phyloP scores from a whole-genome alignment of 2,113 vertebrate genomes.

The Lethenteron camtschaticum region DNA sequence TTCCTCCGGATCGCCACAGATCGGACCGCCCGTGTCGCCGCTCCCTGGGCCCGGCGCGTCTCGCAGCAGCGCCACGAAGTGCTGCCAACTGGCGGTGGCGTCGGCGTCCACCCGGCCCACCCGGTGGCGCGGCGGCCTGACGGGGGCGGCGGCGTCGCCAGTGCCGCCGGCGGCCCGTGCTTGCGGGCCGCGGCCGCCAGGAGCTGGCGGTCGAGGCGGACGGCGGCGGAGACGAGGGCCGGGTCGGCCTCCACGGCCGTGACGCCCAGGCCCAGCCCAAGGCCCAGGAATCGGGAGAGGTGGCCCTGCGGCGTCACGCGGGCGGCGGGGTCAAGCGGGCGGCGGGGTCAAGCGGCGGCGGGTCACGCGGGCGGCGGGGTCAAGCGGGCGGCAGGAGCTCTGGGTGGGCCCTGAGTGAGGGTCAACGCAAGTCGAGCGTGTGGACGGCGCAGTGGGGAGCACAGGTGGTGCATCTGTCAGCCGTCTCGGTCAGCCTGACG shows the following conservation, averaged over 20 bases:
- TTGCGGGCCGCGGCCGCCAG: neutral
- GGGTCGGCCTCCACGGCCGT: slow-evolving; percentile 47
- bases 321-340: too few relatives aligned
- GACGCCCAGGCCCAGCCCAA: slow-evolving; percentile 41
- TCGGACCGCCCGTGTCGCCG: slow-evolving; percentile 7
- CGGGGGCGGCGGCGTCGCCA: slow-evolving; percentile 7
- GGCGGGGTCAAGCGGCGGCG: too few relatives aligned
- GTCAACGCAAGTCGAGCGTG: too few relatives aligned
- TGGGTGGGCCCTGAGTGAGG: too few relatives aligned
- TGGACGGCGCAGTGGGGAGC: too few relatives aligned
- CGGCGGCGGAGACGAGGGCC: slow-evolving; percentile 28
- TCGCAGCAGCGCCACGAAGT: slow-evolving; percentile 31
- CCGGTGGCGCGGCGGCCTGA: slow-evolving; percentile 26
- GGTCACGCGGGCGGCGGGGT: too few relatives aligned
- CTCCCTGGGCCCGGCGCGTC: slow-evolving; percentile 17
- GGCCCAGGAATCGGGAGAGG: slow-evolving; percentile 51
- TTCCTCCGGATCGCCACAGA: too few relatives aligned
- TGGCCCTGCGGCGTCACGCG: slow-evolving; percentile 33
- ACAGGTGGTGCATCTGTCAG: too few relatives aligned
- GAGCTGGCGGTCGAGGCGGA: slow-evolving; percentile 38
- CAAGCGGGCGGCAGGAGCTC: too few relatives aligned
- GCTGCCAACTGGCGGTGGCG: slow-evolving; percentile 18
- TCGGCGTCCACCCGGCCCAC: slow-evolving; percentile 35
- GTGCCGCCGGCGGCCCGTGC: neutral
- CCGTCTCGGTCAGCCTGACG: too few relatives aligned